Evolutionary conservation across 2,888 invertebrate genomes (phyloP).

Genomic region (Aquatica leii): DNA sequence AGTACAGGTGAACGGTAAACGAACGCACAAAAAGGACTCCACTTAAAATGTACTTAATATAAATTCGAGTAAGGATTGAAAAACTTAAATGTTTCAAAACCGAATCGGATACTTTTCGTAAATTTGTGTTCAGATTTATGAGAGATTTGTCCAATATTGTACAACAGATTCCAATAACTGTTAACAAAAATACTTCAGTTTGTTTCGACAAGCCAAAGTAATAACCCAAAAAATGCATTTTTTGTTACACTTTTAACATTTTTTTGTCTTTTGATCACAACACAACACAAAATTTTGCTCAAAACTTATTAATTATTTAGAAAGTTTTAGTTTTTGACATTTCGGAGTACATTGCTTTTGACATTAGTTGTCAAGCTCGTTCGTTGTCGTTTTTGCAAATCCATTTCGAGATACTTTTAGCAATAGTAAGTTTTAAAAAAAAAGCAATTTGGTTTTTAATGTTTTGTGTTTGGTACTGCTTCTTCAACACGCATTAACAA

Average conservation of each 20-base stretch:
- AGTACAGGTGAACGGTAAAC: conserved; percentile 66
- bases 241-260: background rate
- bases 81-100: conserved; percentile 60
- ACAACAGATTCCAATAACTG: conserved; percentile 62
- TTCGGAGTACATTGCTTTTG: too few relatives aligned
- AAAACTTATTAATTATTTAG: too few relatives aligned
- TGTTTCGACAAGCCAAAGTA: conserved; percentile 62
- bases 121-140: conserved; percentile 65
- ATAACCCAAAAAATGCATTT: conserved; percentile 43
- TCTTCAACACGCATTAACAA: too few relatives aligned
- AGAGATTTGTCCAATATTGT: conserved; percentile 66
- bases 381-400: too few relatives aligned
- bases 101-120: conserved; percentile 67
- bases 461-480: too few relatives aligned
- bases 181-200: conserved; percentile 64
- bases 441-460: too few relatives aligned
- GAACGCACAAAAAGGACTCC: conserved; percentile 65
- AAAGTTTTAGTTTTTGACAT: background rate
- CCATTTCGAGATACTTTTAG: too few relatives aligned
- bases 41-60: conserved; percentile 63
- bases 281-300: background rate
- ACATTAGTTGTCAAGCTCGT: too few relatives aligned
- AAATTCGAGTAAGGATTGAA: conserved; percentile 60
- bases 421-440: too few relatives aligned
- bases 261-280: background rate